Conservation (phyloP, 1,140 invertebrate genomes). For the Calosoma granatense region DNA sequence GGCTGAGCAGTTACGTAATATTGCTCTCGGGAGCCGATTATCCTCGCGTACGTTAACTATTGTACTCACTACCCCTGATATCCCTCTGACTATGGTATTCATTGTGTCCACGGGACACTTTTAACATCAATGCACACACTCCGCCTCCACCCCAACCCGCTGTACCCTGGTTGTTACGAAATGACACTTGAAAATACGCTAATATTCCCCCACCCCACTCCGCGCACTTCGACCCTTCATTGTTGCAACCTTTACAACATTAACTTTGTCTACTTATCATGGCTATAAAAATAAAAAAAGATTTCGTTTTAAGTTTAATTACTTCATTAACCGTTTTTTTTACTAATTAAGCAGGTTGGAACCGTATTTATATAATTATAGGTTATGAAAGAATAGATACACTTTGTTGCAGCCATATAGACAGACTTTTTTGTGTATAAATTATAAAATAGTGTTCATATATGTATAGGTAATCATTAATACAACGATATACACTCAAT, state of each 20-base stretch:
- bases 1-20: too few relatives aligned
- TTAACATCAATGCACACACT: too few relatives aligned
- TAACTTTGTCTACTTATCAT: neutral
- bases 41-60: neutral
- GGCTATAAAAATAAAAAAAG: neutral
- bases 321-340: neutral
- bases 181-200: neutral
- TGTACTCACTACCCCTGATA: neutral
- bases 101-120: too few relatives aligned
- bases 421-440: too few relatives aligned
- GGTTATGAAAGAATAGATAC: too few relatives aligned
- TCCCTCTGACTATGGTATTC: neutral
- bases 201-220: neutral
- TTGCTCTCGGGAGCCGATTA: neutral
- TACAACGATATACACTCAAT: too few relatives aligned
- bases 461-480: too few relatives aligned
- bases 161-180: neutral
- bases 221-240: neutral
- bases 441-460: too few relatives aligned
- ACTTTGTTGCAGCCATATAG: too few relatives aligned
- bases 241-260: neutral
- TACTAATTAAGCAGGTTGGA: too few relatives aligned
- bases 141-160: neutral
- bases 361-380: too few relatives aligned
- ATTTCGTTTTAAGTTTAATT: neutral